Base-by-base conservation (phyloP, 2,888 invertebrate species). In the Conomelus anceps region DNA sequence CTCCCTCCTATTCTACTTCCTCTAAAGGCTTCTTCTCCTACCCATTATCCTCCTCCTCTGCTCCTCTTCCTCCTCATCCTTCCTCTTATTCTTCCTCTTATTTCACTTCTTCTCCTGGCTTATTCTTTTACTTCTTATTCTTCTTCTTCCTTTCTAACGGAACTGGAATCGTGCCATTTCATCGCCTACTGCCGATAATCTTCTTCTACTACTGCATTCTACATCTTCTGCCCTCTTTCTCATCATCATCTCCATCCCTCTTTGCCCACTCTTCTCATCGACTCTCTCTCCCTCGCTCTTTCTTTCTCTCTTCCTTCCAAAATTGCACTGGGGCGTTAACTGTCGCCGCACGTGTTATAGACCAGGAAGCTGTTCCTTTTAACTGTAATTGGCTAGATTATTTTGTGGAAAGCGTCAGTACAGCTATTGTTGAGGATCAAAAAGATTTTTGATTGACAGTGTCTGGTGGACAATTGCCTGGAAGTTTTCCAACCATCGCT, bases 251-350 rank as follows among this genome's bases (percentile, higher is more conserved):
- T n/a, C 63, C 63, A 63, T 63, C 63, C 63, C n/a, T 63, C 20
- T 7, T 63, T 11, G 6, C 86, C 84, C 89, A 7, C 23, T 63
- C 84, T n/a, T n/a, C n/a, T n/a, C n/a, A n/a, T n/a, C n/a, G n/a
- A 26, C 84, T 24, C 88, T 84, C 86, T 20, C 85, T 63, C 87
- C 85, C 85, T 88, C 84, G 84, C 88, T 88, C 85, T 23, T 7
- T 88, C 88, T 88, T 22, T 22, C 88, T 84, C 88, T 88, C 24
- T 9, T 22, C 6, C 85, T 86, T n/a, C n/a, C n/a, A n/a, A n/a
- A n/a, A n/a, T n/a, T n/a, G n/a, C n/a, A n/a, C n/a, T n/a, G n/a
- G 85, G 85, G 84, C 22, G 89, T 88, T 41, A 88, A 84, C 20
- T 88, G 41, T 4, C 22, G n/a, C 63, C n/a, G 63, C 63, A 63